phyloP scores from a whole-genome alignment of 2,113 vertebrate species.

The Sylvilagus bachmani region DNA sequence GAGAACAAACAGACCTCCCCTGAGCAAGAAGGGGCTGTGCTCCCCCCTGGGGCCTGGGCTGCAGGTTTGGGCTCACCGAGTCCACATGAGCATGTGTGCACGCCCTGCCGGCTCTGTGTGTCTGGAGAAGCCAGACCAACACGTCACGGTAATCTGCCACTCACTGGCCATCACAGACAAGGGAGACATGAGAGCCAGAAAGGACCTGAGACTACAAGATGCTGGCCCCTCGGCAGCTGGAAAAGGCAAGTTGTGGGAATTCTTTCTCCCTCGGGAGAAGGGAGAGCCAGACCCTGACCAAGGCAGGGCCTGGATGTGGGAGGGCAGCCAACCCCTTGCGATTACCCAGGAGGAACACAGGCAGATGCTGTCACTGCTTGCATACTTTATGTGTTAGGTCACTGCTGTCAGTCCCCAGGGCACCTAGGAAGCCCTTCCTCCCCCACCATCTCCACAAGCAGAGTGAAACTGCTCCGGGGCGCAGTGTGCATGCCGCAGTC shows the following conservation, averaged over 20 bases:
- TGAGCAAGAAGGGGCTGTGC: neutral
- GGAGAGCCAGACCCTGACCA: too few relatives aligned
- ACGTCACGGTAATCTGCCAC: neutral
- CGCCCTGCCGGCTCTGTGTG: neutral
- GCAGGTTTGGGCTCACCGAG: neutral
- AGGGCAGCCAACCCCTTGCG: neutral
- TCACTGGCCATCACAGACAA: neutral
- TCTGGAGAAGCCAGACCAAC: neutral
- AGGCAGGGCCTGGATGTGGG: neutral
- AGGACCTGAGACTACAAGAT: neutral
- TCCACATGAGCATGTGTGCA: neutral
- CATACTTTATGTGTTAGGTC: neutral
- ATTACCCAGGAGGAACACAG: rapidly evolving
- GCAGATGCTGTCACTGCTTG: too few relatives aligned
- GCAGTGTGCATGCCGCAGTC: too few relatives aligned
- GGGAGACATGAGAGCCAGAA: neutral
- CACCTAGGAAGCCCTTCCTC: neutral
- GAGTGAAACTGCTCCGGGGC: too few relatives aligned
- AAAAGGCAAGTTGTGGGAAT: neutral
- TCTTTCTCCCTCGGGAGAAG: neutral
- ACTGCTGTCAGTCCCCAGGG: neutral
- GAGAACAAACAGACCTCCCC: neutral
- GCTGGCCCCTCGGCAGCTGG: neutral
- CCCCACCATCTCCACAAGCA: too few relatives aligned
- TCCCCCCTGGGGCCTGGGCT: neutral